phyloP scores from a whole-genome alignment of 2,797 vertebrate species.

The Okamejei kenojei region DNA sequence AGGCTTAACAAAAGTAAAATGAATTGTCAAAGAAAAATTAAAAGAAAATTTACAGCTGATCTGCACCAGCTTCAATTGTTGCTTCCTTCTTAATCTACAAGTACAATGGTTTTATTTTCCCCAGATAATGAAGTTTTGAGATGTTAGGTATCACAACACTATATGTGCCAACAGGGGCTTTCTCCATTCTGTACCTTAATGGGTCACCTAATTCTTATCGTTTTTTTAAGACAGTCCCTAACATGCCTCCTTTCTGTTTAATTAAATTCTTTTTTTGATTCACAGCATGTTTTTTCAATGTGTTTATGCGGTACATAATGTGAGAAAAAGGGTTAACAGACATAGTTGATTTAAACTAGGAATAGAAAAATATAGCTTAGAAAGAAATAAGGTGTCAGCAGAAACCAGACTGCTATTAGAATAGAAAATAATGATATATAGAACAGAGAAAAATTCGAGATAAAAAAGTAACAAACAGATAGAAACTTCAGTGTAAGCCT shows the following conservation, averaged over 20 bases:
- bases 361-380: too few species aligned
- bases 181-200: background rate
- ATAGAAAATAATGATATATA: too few species aligned
- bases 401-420: too few species aligned
- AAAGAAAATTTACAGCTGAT: background rate
- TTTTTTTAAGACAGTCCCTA: background rate
- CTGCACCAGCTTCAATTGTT: background rate
- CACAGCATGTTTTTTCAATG: constrained; percentile 3
- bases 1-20: background rate
- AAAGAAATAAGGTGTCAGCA: too few species aligned
- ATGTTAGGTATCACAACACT: background rate
- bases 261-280: background rate
- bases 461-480: too few species aligned
- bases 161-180: background rate
- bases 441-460: too few species aligned
- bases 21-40: background rate
- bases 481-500: too few species aligned
- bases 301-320: background rate
- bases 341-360: too few species aligned
- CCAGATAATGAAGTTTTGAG: constrained; percentile 8
- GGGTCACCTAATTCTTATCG: constrained; percentile 23
- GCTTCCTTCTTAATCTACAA: background rate
- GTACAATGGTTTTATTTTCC: constrained; percentile 10
- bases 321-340: too few species aligned
- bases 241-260: background rate